Evolutionary conservation across 2,113 vertebrate species (phyloP).

Genomic region (Pseudopipra pipra): DNA sequence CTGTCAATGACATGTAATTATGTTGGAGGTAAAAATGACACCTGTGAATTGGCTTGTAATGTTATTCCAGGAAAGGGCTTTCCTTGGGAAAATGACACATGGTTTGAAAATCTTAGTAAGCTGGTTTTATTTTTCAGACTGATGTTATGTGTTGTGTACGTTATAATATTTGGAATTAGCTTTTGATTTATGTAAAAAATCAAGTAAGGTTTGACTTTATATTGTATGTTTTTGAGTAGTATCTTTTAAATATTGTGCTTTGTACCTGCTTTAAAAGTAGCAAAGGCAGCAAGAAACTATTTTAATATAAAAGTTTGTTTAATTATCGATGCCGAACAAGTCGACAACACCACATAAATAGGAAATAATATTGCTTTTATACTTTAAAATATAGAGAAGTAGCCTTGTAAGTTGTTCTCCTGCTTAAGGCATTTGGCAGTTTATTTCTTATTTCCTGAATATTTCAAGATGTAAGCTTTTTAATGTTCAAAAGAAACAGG

Average conservation of each 20-base stretch:
- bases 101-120: not conserved
- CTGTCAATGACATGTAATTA: not conserved
- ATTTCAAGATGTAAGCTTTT: conserved; percentile 53
- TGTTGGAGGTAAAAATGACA: not conserved
- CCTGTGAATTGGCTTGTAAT: not conserved
- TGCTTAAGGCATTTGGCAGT: conserved; percentile 44
- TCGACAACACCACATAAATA: not conserved
- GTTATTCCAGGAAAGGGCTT: not conserved
- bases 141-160: not conserved
- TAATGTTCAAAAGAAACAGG: conserved; percentile 64
- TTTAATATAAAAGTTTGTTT: not conserved
- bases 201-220: not conserved
- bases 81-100: not conserved
- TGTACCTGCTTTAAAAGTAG: conserved; percentile 26
- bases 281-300: not conserved
- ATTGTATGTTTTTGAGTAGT: not conserved
- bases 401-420: conserved; percentile 25
- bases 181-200: not conserved
- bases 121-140: not conserved
- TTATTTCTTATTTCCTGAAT: conserved; percentile 53
- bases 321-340: conserved; percentile 55
- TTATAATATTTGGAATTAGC: conserved; percentile 35
- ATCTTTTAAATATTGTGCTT: conserved; percentile 4
- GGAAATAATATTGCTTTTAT: conserved; percentile 6
- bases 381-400: not conserved